These are phyloP conservation scores for Lindbergichthys nudifrons DNA, from an alignment of 2,797 vertebrate genomes.

Conservation along the genomic window DNA sequence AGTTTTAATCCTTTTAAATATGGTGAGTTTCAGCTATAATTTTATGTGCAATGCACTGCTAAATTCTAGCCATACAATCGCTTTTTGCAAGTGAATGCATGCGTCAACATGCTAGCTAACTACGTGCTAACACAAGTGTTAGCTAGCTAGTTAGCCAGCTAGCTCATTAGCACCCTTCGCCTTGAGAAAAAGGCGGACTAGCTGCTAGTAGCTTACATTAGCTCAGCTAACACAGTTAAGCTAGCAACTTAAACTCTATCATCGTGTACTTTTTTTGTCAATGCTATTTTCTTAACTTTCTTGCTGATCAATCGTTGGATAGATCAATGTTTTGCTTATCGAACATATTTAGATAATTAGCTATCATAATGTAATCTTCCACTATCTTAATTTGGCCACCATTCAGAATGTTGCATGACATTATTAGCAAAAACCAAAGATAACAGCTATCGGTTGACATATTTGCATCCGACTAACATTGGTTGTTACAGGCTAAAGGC, in stretches of 20 bases:
- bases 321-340: not conserved
- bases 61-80: not conserved
- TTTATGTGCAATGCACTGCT: rapidly evolving
- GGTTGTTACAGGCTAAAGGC: not conserved
- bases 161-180: not conserved
- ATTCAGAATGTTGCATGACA: not conserved
- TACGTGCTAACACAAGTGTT: not conserved
- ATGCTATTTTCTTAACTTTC: not conserved
- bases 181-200: conserved; percentile 39
- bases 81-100: rapidly evolving
- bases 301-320: not conserved
- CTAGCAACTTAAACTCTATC: not conserved
- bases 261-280: not conserved
- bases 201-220: not conserved
- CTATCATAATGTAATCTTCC: not conserved
- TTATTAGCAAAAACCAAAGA: no score
- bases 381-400: not conserved
- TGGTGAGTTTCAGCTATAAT: conserved; percentile 54
- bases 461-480: not conserved
- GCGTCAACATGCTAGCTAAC: not conserved
- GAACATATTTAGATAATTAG: not conserved
- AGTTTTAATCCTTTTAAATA: conserved; percentile 73
- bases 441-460: not conserved
- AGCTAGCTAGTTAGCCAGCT: not conserved
- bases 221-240: not conserved